phyloP scores from a whole-genome alignment of 23 tunicate species.

The Trididemnum nubilum region DNA sequence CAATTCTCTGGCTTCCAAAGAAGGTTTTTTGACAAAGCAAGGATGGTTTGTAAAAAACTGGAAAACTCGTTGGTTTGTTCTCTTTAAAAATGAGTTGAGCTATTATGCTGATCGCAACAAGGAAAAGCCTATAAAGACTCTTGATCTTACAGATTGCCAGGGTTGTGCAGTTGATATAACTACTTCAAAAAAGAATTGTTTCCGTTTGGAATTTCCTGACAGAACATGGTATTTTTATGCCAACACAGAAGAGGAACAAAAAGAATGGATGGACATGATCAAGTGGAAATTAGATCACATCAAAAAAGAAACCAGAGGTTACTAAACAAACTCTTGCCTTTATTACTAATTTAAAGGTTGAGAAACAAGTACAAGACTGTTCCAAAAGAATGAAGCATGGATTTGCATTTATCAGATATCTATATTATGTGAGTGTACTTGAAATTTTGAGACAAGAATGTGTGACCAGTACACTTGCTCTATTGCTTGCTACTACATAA shows the following conservation, averaged over 20 bases:
- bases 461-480: too few relatives aligned
- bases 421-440: too few relatives aligned
- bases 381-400: too few relatives aligned
- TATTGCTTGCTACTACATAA: too few relatives aligned
- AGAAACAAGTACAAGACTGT: too few relatives aligned
- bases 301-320: background rate
- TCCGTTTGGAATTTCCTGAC: slow-evolving; percentile 74
- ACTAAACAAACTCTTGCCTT: too few relatives aligned
- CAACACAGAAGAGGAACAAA: slow-evolving; percentile 80
- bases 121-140: slow-evolving; percentile 87
- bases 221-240: slow-evolving; percentile 94
- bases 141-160: slow-evolving; percentile 81
- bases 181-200: slow-evolving; percentile 66
- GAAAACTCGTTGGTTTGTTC: slow-evolving; percentile 96
- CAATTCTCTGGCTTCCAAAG: slow-evolving; percentile 86
- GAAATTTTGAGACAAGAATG: too few relatives aligned
- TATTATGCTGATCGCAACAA: slow-evolving; percentile 83
- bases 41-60: slow-evolving; percentile 85
- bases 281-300: slow-evolving; percentile 76
- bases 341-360: too few relatives aligned
- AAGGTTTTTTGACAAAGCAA: slow-evolving; percentile 91
- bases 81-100: slow-evolving; percentile 79
- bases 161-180: slow-evolving; percentile 70
- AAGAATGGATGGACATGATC: slow-evolving; percentile 95
- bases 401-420: too few relatives aligned